phyloP scores from a whole-genome alignment of 1,140 invertebrate genomes.

The Teleogryllus occipitalis region DNA sequence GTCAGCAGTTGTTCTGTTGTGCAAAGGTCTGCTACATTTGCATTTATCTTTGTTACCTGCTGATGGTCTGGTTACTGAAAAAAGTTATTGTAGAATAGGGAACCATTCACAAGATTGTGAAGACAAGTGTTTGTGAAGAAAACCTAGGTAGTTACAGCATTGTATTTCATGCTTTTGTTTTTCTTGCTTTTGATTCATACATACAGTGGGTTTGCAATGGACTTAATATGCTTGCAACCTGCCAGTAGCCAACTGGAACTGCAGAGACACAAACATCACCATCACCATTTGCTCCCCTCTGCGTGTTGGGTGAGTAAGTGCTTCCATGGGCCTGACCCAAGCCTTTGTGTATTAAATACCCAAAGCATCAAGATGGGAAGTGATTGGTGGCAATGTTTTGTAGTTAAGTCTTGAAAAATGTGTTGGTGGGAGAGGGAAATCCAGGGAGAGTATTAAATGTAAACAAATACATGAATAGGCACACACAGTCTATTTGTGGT shows the following conservation, averaged over 20 bases:
- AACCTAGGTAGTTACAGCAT: not conserved
- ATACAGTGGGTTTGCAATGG: not conserved
- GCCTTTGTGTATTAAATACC: constrained; percentile 4
- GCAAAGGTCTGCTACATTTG: not conserved
- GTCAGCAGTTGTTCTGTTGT: constrained; percentile 7
- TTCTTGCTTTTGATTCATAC: not conserved
- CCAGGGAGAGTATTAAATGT: not conserved
- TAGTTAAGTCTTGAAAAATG: not conserved
- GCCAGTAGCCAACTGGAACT: not conserved
- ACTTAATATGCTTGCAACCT: not conserved
- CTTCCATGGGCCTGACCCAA: not conserved
- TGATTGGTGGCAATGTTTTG: constrained; percentile 4
- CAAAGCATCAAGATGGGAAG: not conserved
- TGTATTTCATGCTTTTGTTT: not conserved
- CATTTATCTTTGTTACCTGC: constrained; percentile 4
- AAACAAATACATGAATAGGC: not conserved
- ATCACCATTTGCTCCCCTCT: not conserved
- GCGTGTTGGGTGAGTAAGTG: constrained; percentile 3
- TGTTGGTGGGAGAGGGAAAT: not conserved
- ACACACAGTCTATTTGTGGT: not conserved
- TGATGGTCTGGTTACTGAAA: not conserved
- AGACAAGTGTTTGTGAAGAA: constrained; percentile 4
- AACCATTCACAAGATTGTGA: not conserved
- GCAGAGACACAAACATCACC: not conserved
- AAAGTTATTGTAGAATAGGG: not conserved